Evolutionary conservation across 2,888 invertebrate species (phyloP), one percentile per base, ranked within the genome.

Genomic region (Trichogramma dendrolimi): DNA sequence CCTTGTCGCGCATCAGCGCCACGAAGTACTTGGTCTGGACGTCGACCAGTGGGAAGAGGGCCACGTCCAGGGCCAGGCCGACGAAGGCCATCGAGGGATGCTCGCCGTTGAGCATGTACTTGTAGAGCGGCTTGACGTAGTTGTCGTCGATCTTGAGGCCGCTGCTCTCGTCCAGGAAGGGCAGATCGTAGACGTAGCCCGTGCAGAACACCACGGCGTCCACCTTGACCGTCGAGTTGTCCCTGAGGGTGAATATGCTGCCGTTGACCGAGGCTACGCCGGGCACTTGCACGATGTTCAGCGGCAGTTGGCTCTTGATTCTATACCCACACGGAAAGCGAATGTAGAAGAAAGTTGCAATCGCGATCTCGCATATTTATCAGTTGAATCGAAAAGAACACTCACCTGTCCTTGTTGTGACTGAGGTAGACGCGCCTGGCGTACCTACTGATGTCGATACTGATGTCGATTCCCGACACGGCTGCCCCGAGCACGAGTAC

Each of bases 11-110:
- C 5, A 90, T 80, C 14, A 83, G 72, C 2, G 84, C 82, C 50
- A 90, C 80, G 68, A 84, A 85, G 71, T 87, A 90, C 63, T 83
- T 80, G 1, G 85, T 83, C 85, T 89, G 77, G 61, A 85, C 81
- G 71, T 91, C 87, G 72, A 90, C 86, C 71, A 88, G 82, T 58
- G 89, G 83, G 80, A 89, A 84, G 0, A 86, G 87, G 68, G 88
- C 84, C 0, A 89, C 86, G 6, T 82, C 80, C 67, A 84, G 86
- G 0, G 89, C 86, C 10, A 92, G 80, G 0, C 92, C 93, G 49
- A 93, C 82, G 67, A 93, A 86, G 55, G 85, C 83, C 85, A 93
- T 86, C 11, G 85, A 85, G 0, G 91, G 91, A 68, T 85, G 85
- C 59, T 87, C 82, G 10, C 89, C 86, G 77, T 92, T 89, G 52